Conservation (phyloP, 2,113 vertebrate species). For the Chaenogobius annularis region DNA sequence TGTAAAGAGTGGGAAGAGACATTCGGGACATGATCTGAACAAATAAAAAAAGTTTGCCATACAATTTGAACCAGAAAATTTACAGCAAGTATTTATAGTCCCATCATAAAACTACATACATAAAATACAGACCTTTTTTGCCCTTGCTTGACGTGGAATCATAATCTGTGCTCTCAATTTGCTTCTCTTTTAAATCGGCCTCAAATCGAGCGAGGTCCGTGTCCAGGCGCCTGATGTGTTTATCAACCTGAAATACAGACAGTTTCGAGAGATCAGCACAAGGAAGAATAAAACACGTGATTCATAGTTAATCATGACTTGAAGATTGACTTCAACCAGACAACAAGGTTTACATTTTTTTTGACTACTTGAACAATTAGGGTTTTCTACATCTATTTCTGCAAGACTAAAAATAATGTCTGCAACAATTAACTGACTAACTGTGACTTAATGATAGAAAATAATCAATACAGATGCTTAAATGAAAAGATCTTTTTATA, state of each 20-base stretch:
- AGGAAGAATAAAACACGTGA: neutral
- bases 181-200: conserved; percentile 95
- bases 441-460: too few species aligned
- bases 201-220: conserved; percentile 96
- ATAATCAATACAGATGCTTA: too few species aligned
- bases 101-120: neutral
- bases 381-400: too few species aligned
- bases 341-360: neutral
- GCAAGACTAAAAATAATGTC: too few species aligned
- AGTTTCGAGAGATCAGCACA: neutral
- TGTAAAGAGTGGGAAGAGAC: neutral
- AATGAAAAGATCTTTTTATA: too few species aligned
- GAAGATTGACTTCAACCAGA: neutral
- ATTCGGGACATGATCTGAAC: neutral
- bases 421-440: too few species aligned
- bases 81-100: neutral
- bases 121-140: conserved; percentile 84
- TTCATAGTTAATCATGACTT: conserved; percentile 19
- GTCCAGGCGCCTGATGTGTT: conserved; percentile 93
- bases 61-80: neutral
- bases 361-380: too few species aligned
- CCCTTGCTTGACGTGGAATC: conserved; percentile 97
- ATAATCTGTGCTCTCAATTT: conserved; percentile 95
- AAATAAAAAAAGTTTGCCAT: neutral
- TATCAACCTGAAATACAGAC: conserved; percentile 85